Conservation (phyloP, 2,797 vertebrate genomes). For the Megaceryle alcyon region DNA sequence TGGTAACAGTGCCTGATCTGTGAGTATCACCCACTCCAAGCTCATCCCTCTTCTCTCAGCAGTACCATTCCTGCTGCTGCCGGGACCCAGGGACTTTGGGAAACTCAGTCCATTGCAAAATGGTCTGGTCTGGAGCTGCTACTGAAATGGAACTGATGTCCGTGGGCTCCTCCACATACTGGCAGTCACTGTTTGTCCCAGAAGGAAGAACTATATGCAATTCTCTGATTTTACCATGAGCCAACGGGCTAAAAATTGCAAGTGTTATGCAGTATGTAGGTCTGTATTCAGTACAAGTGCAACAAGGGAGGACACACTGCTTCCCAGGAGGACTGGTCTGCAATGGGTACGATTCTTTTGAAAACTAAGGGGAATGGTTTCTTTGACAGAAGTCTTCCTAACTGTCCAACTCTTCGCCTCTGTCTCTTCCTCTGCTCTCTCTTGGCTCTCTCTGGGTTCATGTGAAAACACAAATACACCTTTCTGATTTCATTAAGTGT, state of each 20-base stretch:
- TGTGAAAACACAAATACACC: neutral
- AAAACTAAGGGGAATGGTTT: neutral
- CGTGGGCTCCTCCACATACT: neutral
- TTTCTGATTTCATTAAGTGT: neutral
- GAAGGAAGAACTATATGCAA: neutral
- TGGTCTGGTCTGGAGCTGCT: neutral
- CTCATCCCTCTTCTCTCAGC: neutral
- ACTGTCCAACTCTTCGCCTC: neutral
- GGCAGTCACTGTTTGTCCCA: neutral
- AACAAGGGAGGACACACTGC: fast-evolving
- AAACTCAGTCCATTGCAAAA: neutral
- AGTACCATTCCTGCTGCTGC: neutral
- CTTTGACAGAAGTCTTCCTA: neutral
- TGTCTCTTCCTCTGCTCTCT: neutral
- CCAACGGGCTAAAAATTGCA: neutral
- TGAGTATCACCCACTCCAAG: neutral
- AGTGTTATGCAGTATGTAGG: neutral
- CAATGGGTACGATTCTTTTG: neutral
- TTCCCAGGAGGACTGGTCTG: neutral
- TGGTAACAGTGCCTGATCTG: too few species aligned
- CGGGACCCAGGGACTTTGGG: neutral
- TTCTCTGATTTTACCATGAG: neutral
- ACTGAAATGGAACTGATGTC: neutral
- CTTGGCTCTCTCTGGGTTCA: neutral
- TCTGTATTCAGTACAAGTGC: neutral